Conservation (phyloP, 2,797 vertebrate species). For the Sebastes nivosus region DNA sequence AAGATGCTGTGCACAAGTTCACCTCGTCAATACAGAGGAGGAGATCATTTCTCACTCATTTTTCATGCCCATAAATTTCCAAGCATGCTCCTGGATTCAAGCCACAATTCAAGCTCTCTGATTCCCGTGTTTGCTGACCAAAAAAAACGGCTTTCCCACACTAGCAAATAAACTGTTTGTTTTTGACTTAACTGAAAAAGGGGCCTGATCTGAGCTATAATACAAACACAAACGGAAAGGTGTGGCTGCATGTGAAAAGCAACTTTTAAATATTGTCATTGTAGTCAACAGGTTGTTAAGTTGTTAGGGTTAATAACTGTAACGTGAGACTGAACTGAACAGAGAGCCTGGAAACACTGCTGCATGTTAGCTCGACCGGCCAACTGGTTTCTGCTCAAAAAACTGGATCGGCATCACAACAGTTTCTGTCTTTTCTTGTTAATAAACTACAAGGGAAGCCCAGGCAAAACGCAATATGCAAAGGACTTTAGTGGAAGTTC, state of each 20-base stretch:
- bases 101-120: constrained; percentile 3
- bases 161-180: constrained; percentile 11
- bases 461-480: neutral
- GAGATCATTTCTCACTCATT: constrained; percentile 4
- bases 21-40: neutral
- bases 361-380: neutral
- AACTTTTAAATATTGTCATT: neutral
- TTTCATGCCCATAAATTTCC: neutral
- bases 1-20: constrained; percentile 11
- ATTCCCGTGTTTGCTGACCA: neutral
- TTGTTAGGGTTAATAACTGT: neutral
- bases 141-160: neutral
- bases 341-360: neutral
- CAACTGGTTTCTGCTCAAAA: constrained; percentile 21
- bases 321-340: neutral
- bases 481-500: constrained; percentile 29
- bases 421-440: constrained; percentile 5
- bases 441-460: neutral
- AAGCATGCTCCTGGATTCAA: neutral
- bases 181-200: neutral
- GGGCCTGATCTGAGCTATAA: neutral
- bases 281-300: neutral
- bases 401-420: neutral
- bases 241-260: neutral
- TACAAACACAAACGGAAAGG: neutral